Percentiles rank a stretch among this genome's conserved stretches.
Evolutionary conservation across 2,888 invertebrate species (phyloP).

Genomic region (Eilema griseolum): DNA sequence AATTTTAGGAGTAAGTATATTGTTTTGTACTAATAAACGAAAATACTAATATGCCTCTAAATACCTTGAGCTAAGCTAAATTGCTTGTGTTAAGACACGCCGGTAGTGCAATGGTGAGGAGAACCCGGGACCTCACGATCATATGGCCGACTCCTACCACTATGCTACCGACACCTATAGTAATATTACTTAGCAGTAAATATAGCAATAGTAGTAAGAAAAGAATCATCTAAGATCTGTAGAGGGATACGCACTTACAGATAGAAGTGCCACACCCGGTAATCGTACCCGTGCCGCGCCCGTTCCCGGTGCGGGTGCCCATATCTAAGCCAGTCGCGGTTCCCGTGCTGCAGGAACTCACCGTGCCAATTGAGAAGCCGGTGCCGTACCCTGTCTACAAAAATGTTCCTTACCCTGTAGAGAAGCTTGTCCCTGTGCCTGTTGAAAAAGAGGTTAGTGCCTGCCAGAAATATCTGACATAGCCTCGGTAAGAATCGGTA

Average conservation of each 20-base stretch:
- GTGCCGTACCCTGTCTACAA: slow-evolving; percentile 91
- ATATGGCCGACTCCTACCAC: too few species aligned
- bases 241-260: slow-evolving; percentile 73
- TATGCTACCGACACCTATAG: background rate
- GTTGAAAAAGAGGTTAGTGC: slow-evolving; percentile 90
- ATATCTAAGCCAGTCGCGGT: slow-evolving; percentile 91
- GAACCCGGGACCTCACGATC: too few species aligned
- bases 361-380: slow-evolving; percentile 87
- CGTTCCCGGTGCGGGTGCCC: slow-evolving; percentile 91
- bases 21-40: too few species aligned
- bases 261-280: slow-evolving; percentile 92
- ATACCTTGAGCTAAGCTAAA: too few species aligned
- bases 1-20: too few species aligned
- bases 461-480: slow-evolving; percentile 26
- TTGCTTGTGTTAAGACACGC: too few species aligned
- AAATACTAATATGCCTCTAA: too few species aligned
- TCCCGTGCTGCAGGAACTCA: slow-evolving; percentile 88
- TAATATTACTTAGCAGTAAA: background rate
- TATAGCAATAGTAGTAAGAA: background rate
- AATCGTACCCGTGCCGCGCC: slow-evolving; percentile 91
- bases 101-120: too few species aligned
- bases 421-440: slow-evolving; percentile 91
- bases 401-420: slow-evolving; percentile 90
- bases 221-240: slow-evolving; percentile 39
- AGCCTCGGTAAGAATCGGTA: slow-evolving; percentile 6